A percentile compares a stretch with the other conserved stretches of the same genome.
Conservation (phyloP, 2,113 vertebrate genomes). For the Rhineura floridana region DNA sequence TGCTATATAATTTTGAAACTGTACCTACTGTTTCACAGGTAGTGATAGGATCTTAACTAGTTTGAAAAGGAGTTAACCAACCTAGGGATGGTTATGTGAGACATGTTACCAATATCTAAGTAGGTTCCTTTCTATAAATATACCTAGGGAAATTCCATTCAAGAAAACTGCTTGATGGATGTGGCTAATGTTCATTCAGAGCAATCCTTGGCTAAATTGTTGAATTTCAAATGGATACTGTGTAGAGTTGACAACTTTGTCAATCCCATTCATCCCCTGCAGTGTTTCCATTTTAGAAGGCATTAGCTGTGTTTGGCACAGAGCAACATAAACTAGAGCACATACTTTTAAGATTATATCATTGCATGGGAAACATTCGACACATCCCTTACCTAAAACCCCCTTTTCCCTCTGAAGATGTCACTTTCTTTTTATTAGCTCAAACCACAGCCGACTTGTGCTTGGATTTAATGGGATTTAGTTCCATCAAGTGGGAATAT, state of each 20-base stretch:
- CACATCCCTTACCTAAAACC: neutral
- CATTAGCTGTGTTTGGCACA: constrained; percentile 20
- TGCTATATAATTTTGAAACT: neutral
- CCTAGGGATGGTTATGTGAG: neutral
- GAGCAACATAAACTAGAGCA: neutral
- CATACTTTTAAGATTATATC: neutral
- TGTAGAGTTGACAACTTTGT: neutral
- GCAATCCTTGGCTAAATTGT: neutral
- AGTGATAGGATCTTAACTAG: neutral
- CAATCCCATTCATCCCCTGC: neutral
- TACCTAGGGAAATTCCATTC: neutral
- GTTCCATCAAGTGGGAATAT: neutral
- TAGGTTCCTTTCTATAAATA: neutral
- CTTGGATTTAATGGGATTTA: neutral
- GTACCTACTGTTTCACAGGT: neutral
- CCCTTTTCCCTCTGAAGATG: neutral
- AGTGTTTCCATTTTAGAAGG: constrained; percentile 11
- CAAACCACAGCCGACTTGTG: neutral
- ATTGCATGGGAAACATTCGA: neutral
- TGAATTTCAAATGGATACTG: constrained; percentile 5
- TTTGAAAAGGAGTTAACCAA: neutral
- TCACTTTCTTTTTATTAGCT: neutral
- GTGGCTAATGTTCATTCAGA: neutral
- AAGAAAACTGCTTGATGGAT: neutral
- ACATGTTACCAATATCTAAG: neutral